Percentiles rank a stretch among this genome's conserved stretches.
These are phyloP conservation scores for Drosophila santomea DNA, from an alignment of 1,140 invertebrate species.

Conservation along the genomic window DNA sequence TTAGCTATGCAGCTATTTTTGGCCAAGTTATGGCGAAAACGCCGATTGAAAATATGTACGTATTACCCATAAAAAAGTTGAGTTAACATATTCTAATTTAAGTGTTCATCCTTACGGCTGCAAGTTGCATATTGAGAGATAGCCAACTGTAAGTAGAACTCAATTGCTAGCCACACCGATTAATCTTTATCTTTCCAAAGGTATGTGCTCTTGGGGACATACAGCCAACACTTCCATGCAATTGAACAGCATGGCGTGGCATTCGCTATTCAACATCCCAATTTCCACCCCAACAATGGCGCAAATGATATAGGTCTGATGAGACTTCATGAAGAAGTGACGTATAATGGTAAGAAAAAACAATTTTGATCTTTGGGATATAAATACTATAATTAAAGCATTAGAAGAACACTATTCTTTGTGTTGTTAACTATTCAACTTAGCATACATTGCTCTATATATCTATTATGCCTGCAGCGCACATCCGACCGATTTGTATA, in stretches of 20 bases:
- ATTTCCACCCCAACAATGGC: not conserved
- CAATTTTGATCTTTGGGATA: too few relatives aligned
- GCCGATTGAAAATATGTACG: too few relatives aligned
- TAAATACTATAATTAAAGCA: too few relatives aligned
- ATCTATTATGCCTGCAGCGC: not conserved
- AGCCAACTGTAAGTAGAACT: slow-evolving; percentile 8
- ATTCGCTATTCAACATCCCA: not conserved
- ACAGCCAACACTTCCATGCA: not conserved
- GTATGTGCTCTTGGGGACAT: not conserved
- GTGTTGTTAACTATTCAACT: too few relatives aligned
- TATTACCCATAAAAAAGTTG: not conserved
- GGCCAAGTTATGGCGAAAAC: too few relatives aligned
- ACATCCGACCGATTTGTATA: slow-evolving; percentile 18
- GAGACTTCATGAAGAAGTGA: not conserved
- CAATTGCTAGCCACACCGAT: too few relatives aligned
- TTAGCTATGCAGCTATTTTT: too few relatives aligned
- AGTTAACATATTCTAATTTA: not conserved
- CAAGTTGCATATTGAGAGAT: not conserved
- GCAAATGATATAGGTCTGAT: not conserved
- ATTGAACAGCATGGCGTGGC: not conserved
- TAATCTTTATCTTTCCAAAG: not conserved
- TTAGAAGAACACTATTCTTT: too few relatives aligned
- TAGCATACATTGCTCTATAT: not conserved
- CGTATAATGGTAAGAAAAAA: not conserved
- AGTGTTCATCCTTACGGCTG: slow-evolving; percentile 14